phyloP scores from a whole-genome alignment of 2,888 invertebrate species.

The Spicauda simplicius region DNA sequence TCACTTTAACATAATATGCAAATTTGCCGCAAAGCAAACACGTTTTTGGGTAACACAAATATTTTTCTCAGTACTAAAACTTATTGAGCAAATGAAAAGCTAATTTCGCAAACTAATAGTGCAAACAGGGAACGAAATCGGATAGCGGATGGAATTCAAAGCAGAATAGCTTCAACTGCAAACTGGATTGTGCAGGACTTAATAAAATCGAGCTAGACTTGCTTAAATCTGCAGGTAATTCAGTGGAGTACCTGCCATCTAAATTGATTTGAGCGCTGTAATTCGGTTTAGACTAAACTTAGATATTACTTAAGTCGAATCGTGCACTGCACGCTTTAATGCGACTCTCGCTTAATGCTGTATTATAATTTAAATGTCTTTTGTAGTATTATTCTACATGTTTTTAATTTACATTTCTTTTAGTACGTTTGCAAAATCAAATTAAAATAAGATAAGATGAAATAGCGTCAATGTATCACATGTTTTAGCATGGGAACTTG shows the following conservation, averaged over 20 bases:
- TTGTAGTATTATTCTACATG: too few species aligned
- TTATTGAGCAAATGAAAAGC: conserved; percentile 17
- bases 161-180: conserved; percentile 36
- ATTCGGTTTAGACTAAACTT: conserved; percentile 3
- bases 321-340: too few species aligned
- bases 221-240: conserved; percentile 42
- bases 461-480: too few species aligned
- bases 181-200: conserved; percentile 40
- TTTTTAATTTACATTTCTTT: too few species aligned
- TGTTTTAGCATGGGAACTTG: too few species aligned
- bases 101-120: conserved; percentile 19
- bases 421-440: too few species aligned
- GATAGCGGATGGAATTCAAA: conserved; percentile 30
- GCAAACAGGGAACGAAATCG: conserved; percentile 23
- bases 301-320: too few species aligned
- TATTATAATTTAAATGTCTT: too few species aligned
- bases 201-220: conserved; percentile 40
- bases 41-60: neutral
- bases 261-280: conserved; percentile 40
- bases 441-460: too few species aligned
- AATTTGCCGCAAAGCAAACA: neutral
- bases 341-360: too few species aligned
- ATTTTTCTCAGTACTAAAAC: conserved; percentile 8
- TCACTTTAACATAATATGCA: too few species aligned
- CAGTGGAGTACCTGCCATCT: conserved; percentile 37